Conservation (phyloP, 37 sponge, comb jelly and placozoan genomes). For the Axinella damicornis region DNA sequence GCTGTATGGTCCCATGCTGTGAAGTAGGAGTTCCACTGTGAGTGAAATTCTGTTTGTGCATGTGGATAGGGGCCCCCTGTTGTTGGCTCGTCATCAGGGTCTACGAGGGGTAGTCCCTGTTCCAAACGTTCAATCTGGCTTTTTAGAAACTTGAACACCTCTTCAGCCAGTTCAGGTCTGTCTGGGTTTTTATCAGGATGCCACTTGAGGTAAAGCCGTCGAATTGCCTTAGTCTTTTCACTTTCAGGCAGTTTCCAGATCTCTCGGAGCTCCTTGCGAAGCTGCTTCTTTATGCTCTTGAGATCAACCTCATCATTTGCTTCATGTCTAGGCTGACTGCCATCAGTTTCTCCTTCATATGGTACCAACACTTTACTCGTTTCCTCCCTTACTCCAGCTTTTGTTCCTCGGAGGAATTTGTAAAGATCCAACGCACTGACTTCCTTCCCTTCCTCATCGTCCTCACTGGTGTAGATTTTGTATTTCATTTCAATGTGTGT, state of each 20-base stretch:
- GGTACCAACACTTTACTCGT: not conserved
- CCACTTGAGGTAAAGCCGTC: constrained; percentile 53
- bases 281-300: not conserved
- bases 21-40: not conserved
- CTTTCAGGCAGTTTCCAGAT: constrained; percentile 39
- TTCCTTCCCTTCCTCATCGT: constrained; percentile 8
- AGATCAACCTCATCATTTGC: not conserved
- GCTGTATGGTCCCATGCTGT: not conserved
- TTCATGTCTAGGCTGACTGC: no score
- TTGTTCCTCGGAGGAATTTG: constrained; percentile 34
- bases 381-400: not conserved
- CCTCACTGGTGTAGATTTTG: constrained; percentile 1
- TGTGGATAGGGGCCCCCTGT: no score
- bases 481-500: constrained; percentile 11
- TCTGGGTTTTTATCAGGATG: constrained; percentile 70
- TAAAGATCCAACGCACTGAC: constrained; percentile 36
- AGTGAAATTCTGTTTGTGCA: not conserved
- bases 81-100: constrained; percentile 9
- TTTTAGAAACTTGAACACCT: constrained; percentile 57
- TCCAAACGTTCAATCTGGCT: constrained; percentile 42
- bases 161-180: constrained; percentile 27
- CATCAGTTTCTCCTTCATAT: not conserved
- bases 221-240: constrained; percentile 27
- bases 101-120: constrained; percentile 10
- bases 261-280: constrained; percentile 24